Percentiles rank a stretch among this genome's conserved stretches.
Evolutionary conservation across 2,113 vertebrate genomes (phyloP).

Genomic region (Thermophis baileyi): DNA sequence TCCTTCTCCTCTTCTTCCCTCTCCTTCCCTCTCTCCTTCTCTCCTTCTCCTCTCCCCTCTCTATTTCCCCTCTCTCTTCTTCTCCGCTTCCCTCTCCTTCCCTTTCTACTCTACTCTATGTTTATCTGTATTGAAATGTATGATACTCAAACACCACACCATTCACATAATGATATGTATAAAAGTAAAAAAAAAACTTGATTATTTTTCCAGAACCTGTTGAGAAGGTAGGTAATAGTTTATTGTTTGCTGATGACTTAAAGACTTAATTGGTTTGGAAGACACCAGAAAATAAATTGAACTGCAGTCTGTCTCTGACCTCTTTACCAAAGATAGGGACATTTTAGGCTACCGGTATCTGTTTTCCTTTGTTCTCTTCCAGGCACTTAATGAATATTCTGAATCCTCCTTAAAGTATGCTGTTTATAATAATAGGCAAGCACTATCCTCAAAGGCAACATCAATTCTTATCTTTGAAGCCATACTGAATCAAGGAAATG

Average conservation of each 20-base stretch:
- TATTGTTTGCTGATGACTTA: not conserved
- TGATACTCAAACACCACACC: no score
- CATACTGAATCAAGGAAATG: constrained; percentile 33
- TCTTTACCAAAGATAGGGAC: not conserved
- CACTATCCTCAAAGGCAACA: constrained; percentile 26
- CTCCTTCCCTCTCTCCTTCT: no score
- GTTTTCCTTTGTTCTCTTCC: constrained; percentile 17
- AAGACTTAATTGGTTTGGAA: constrained; percentile 23
- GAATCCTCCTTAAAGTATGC: not conserved
- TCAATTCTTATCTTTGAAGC: constrained; percentile 28
- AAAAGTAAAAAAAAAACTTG: no score
- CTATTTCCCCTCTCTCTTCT: no score
- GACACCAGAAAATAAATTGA: constrained; percentile 4
- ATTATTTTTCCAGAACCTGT: not conserved
- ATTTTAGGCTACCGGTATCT: not conserved
- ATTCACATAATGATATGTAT: no score
- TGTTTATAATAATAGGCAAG: constrained; percentile 9
- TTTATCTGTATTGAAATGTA: no score
- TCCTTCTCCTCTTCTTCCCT: no score
- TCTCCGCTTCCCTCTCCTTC: no score
- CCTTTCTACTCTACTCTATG: no score
- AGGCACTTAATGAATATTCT: constrained; percentile 9
- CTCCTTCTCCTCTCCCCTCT: no score
- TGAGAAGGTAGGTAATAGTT: not conserved
- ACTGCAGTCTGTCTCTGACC: not conserved